Evolutionary conservation across 2,888 invertebrate genomes (phyloP).

Genomic region (Diaphora mendica): DNA sequence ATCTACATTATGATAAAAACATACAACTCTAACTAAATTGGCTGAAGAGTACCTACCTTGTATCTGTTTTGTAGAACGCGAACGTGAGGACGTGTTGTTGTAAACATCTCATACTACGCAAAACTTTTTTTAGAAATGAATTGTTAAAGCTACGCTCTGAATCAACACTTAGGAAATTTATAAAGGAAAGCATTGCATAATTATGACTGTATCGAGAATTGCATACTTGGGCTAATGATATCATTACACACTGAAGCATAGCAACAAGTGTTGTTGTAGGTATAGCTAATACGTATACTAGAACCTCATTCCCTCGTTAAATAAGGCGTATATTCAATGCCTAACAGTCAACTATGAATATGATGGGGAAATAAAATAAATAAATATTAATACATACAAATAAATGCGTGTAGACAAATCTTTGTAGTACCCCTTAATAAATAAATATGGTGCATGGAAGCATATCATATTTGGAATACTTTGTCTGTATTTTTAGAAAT

Average conservation of each 20-base stretch:
- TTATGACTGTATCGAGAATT: not conserved
- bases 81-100: conserved; percentile 11
- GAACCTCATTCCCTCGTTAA: no score
- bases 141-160: not conserved
- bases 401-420: no score
- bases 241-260: not conserved
- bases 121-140: not conserved
- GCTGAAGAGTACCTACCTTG: conserved; percentile 22
- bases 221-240: not conserved
- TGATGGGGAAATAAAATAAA: not conserved
- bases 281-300: no score
- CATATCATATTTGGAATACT: no score
- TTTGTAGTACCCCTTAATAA: no score
- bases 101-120: conserved; percentile 39
- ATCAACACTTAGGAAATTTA: not conserved
- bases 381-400: no score
- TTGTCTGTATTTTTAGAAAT: no score
- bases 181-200: no score
- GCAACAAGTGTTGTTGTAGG: not conserved
- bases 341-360: not conserved
- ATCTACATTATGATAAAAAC: conserved; percentile 26
- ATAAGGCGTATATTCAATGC: no score
- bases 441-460: no score
- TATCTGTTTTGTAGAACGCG: conserved; percentile 33
- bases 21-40: conserved; percentile 15